These are phyloP conservation scores for Diadophis punctatus DNA, from an alignment of 2,113 vertebrate species.

Conservation along the genomic window DNA sequence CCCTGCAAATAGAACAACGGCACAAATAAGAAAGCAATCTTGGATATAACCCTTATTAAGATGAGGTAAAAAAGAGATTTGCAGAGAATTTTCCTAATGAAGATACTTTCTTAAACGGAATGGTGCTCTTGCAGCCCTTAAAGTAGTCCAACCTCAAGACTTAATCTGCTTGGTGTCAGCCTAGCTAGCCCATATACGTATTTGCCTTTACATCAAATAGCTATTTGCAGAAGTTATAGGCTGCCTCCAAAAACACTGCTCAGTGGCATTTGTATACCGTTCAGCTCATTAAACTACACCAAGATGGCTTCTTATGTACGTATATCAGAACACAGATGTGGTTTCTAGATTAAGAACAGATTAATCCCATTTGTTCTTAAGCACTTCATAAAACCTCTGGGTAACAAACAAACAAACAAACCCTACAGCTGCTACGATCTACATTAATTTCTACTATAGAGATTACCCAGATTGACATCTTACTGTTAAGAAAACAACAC, in stretches of 20 bases:
- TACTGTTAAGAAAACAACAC: constrained; percentile 18
- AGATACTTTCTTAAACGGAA: not conserved
- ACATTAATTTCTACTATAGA: constrained; percentile 17
- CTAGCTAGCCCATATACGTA: not conserved
- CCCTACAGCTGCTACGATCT: constrained; percentile 1
- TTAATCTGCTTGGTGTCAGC: not conserved
- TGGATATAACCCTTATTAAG: not conserved
- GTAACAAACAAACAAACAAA: not conserved
- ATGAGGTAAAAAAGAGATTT: not conserved
- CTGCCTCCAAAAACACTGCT: not conserved
- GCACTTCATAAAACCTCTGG: not conserved
- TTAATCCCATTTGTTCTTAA: constrained; percentile 3
- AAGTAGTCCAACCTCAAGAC: not conserved
- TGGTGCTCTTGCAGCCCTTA: not conserved
- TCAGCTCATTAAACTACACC: constrained; percentile 8
- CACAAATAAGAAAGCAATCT: not conserved
- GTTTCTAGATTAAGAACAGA: constrained; percentile 40
- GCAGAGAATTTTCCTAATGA: not conserved
- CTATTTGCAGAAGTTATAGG: not conserved
- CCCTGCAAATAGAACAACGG: not conserved
- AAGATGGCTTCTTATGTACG: not conserved
- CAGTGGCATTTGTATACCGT: not conserved
- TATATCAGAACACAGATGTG: constrained; percentile 36
- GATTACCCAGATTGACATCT: not conserved
- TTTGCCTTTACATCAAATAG: not conserved